Evolutionary conservation across 2,113 vertebrate species (phyloP).

Genomic region (Pardalotus punctatus): DNA sequence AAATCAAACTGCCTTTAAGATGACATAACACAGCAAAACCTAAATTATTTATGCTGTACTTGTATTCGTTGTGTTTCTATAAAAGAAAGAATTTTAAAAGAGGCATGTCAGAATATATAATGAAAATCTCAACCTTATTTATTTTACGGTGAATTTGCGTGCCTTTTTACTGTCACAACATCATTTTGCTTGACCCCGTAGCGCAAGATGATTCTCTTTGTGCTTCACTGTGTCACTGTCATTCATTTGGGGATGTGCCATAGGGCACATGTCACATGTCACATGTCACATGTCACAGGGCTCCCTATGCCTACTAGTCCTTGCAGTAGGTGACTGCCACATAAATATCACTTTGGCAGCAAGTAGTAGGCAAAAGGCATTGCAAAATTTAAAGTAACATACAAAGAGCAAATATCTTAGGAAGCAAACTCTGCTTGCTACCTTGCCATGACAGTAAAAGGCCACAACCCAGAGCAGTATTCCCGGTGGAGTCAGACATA

Average conservation of each 20-base stretch:
- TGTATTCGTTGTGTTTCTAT: background rate
- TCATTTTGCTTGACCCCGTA: background rate
- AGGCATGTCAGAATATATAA: background rate
- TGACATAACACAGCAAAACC: constrained; percentile 10
- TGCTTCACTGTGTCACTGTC: background rate
- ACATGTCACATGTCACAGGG: background rate
- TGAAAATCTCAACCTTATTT: background rate
- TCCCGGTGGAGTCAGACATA: background rate
- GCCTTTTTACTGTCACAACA: background rate
- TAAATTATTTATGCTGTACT: background rate
- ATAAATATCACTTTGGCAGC: background rate
- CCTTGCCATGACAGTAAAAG: background rate
- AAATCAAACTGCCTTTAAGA: background rate
- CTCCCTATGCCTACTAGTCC: background rate
- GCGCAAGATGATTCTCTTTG: background rate
- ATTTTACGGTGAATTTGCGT: background rate
- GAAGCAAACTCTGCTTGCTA: background rate
- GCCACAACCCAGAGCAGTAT: background rate
- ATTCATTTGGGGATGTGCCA: accelerated
- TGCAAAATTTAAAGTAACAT: background rate
- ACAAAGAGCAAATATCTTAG: background rate
- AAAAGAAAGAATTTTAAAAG: background rate
- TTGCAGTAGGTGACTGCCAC: background rate
- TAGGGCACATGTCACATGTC: too few relatives aligned
- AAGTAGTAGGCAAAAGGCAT: background rate